Evolutionary conservation across 2,113 vertebrate genomes (phyloP).

Genomic region (Acinonyx jubatus): DNA sequence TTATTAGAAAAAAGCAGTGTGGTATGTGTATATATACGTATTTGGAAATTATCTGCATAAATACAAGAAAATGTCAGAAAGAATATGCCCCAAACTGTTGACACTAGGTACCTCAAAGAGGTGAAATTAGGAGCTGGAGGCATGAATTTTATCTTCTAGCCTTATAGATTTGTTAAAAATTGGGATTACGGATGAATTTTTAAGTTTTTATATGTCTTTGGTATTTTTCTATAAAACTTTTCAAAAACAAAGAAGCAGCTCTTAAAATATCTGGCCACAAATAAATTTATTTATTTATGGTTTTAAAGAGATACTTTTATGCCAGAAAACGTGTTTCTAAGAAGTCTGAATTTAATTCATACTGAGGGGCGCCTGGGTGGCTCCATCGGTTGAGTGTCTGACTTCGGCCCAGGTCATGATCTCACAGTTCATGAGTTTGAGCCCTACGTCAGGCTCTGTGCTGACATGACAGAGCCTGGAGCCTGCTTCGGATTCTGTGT

Average conservation of each 20-base stretch:
- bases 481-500: too few species aligned
- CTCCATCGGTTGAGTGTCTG: too few species aligned
- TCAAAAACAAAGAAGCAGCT: conserved; percentile 29
- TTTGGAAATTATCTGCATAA: background rate
- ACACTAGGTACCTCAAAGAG: background rate
- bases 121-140: background rate
- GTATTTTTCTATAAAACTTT: conserved; percentile 38
- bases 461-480: too few species aligned
- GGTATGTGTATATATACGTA: background rate
- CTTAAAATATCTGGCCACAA: conserved; percentile 41
- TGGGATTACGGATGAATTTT: background rate
- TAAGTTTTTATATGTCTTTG: background rate
- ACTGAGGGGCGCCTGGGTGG: background rate
- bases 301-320: conserved; percentile 40
- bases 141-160: conserved; percentile 13
- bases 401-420: too few species aligned
- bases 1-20: background rate
- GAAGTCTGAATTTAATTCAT: conserved; percentile 12
- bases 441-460: too few species aligned
- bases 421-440: too few species aligned
- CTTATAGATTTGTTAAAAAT: background rate
- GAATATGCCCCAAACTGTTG: background rate
- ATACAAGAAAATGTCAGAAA: conserved; percentile 26
- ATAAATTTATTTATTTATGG: conserved; percentile 1
- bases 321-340: conserved; percentile 21